Evolutionary conservation across 2,113 vertebrate species (phyloP).

Genomic region (Sebastes fasciatus): DNA sequence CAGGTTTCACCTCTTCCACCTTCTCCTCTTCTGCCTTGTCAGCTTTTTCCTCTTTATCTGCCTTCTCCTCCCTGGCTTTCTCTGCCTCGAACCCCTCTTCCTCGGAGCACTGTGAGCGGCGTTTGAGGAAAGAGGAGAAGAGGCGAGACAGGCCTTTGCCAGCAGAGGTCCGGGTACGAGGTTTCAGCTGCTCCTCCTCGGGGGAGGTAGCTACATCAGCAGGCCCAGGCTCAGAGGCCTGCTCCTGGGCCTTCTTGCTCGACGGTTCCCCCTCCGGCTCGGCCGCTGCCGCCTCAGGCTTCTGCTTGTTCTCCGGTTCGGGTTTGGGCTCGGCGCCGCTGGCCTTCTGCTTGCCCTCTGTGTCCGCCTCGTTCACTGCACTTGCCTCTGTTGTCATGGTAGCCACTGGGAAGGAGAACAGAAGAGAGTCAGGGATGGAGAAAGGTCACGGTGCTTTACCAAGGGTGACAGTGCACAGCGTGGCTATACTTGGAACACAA

Average conservation of each 20-base stretch:
- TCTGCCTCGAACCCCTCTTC: slow-evolving; percentile 83
- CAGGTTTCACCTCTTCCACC: slow-evolving; percentile 58
- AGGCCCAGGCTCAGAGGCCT: slow-evolving; percentile 66
- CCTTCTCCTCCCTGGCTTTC: slow-evolving; percentile 73
- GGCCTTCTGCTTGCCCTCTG: slow-evolving; percentile 79
- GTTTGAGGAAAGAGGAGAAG: slow-evolving; percentile 93
- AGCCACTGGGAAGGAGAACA: slow-evolving; percentile 81
- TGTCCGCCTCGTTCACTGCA: slow-evolving; percentile 79
- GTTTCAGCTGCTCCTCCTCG: slow-evolving; percentile 87
- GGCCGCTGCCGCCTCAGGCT: slow-evolving; percentile 49
- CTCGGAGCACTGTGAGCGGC: slow-evolving; percentile 91
- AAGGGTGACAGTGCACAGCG: slow-evolving; percentile 16
- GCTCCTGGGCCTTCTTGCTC: slow-evolving; percentile 73
- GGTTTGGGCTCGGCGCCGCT: slow-evolving; percentile 59
- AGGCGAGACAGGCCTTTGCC: slow-evolving; percentile 91
- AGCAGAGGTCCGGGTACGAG: slow-evolving; percentile 85
- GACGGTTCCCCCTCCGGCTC: slow-evolving; percentile 59
- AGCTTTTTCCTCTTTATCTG: slow-evolving; percentile 64
- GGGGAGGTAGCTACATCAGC: slow-evolving; percentile 70
- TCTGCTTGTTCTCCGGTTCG: slow-evolving; percentile 66
- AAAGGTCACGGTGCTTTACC: slow-evolving; percentile 61
- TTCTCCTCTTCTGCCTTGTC: slow-evolving; percentile 52
- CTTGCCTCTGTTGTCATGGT: slow-evolving; percentile 97
- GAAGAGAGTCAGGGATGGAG: slow-evolving; percentile 62
- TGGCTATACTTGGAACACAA: slow-evolving; percentile 45